A percentile compares a stretch with the other conserved stretches of the same genome.
phyloP scores from a whole-genome alignment of 2,888 invertebrate species.

The Therioaphis trifolii region DNA sequence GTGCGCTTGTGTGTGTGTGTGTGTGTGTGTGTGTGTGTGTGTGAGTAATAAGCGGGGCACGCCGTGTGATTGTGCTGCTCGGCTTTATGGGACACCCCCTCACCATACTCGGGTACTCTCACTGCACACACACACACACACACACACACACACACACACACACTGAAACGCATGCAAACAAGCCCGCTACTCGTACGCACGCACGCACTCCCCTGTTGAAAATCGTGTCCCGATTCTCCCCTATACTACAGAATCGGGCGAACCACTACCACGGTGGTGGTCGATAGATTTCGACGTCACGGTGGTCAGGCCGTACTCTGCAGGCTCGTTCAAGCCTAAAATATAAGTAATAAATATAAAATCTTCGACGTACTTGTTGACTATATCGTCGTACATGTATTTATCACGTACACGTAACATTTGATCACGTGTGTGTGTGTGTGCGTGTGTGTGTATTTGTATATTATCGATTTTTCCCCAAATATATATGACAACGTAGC shows the following conservation, averaged over 20 bases:
- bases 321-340: not conserved
- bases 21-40: not conserved
- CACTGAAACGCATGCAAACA: not conserved
- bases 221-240: not conserved
- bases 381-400: no score
- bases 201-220: not conserved
- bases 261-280: not conserved
- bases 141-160: no score
- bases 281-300: slow-evolving; percentile 38
- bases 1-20: slow-evolving; percentile 21
- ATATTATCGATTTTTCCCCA: no score
- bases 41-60: slow-evolving; percentile 56
- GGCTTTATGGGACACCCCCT: slow-evolving; percentile 49
- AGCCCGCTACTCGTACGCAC: not conserved
- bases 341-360: no score
- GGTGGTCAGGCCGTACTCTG: slow-evolving; percentile 10
- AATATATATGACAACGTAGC: no score
- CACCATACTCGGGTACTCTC: not conserved
- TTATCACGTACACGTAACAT: no score
- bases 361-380: no score
- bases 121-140: no score
- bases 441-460: no score
- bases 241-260: not conserved
- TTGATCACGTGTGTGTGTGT: not conserved
- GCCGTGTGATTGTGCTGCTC: slow-evolving; percentile 54